Base-by-base conservation (phyloP, 2,888 invertebrate genomes). In the Barypeithes pellucidus region DNA sequence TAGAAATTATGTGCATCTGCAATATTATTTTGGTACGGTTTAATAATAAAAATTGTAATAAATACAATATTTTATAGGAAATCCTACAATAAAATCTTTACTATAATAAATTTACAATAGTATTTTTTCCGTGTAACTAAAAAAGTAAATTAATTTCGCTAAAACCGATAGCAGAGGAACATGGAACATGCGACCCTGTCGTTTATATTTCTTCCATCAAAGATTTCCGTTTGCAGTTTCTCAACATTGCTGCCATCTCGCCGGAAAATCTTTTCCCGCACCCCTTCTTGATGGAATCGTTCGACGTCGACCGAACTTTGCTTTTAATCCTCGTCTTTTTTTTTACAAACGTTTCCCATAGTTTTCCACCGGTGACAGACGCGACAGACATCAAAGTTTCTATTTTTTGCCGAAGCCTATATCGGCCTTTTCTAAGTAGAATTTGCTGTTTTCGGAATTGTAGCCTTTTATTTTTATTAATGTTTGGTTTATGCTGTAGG, bases 251-350 rank as follows among this genome's bases (percentile, higher is more conserved):
- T 50, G 22, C 43, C 61, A 67, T 43, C 72, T 72, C 72, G 74
- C 54, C 70, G 63, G 62, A 61, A 69, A 69, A 69, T 66, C 61
- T 66, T 70, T 66, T 54, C 57, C 65, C 60, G 45, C 66, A 41
- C 67, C 67, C 59, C 61, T 57, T 45, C 65, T 63, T 76, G 76
- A 77, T 78, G 75, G 79, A 79, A 80, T 79, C 78, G 77, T 78
- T 80, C 73, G 77, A 77, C 80, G 81, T 80, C 80, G 77, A 81
- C 80, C 71, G 78, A 82, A 82, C 82, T 82, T 82, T 80, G 79
- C 81, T 81, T 80, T 82, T 81, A 80, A 80, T 79, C 78, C 76
- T 79, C 77, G 75, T 74, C 54, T 76, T 76, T 77, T 76, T 76
- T 77, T 76, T 77, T 76, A 62, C 66, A 70, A 65, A 50, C 59